phyloP scores from a whole-genome alignment of 2,113 vertebrate genomes.

The Dasypus novemcinctus region DNA sequence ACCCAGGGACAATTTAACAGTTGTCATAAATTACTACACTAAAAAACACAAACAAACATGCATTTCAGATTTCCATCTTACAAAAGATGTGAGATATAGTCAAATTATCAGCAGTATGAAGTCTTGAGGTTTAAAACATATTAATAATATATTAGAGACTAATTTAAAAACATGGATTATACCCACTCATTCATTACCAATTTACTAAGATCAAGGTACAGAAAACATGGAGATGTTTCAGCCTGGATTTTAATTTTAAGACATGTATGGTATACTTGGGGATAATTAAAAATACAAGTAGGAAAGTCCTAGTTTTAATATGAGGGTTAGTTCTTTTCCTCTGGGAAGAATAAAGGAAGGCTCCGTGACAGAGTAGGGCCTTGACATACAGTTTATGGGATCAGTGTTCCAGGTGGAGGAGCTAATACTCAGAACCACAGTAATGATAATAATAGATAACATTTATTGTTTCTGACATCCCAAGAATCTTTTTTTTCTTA shows the following conservation, averaged over 20 bases:
- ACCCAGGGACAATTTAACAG: slow-evolving; percentile 28
- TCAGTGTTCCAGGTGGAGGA: not conserved
- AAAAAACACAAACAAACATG: not conserved
- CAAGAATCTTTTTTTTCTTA: not conserved
- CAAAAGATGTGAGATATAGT: not conserved
- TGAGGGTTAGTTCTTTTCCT: not conserved
- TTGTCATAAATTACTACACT: slow-evolving; percentile 25
- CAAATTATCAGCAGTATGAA: not conserved
- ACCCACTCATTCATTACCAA: not conserved
- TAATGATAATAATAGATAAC: not conserved
- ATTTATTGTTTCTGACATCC: not conserved
- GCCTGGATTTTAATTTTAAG: not conserved
- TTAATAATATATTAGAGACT: not conserved
- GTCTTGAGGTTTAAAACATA: not conserved
- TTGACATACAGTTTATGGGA: not conserved
- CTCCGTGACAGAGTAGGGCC: not conserved
- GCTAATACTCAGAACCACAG: not conserved
- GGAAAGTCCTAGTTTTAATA: not conserved
- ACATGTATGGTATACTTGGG: not conserved
- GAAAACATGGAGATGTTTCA: not conserved
- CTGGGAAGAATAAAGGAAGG: not conserved
- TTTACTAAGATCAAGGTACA: not conserved
- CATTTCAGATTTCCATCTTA: slow-evolving; percentile 25
- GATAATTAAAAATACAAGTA: slow-evolving; percentile 12
- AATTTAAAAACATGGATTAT: not conserved